These are phyloP conservation scores for Orchesella cincta DNA, from an alignment of 1,140 invertebrate species.

Conservation along the genomic window DNA sequence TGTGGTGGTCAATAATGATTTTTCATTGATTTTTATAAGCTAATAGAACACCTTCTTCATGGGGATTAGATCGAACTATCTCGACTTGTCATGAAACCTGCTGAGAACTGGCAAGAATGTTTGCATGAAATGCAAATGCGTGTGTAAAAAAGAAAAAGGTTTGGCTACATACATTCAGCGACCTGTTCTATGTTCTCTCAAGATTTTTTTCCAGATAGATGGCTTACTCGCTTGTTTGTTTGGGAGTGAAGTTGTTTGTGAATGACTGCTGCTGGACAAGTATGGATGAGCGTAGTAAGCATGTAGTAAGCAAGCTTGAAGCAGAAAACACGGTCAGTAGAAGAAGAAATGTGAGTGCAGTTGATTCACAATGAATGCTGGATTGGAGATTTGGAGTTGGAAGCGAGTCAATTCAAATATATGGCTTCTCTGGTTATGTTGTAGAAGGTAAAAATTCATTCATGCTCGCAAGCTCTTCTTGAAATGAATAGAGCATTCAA, in stretches of 20 bases:
- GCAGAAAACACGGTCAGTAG: too few species aligned
- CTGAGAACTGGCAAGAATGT: background rate
- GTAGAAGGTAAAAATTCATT: background rate
- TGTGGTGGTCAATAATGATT: conserved; percentile 3
- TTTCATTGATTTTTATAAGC: conserved; percentile 13
- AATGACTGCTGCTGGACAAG: too few species aligned
- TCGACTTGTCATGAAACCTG: conserved; percentile 27
- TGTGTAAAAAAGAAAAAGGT: background rate
- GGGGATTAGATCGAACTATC: background rate
- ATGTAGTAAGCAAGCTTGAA: too few species aligned
- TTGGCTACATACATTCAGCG: background rate
- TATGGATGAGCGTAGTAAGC: too few species aligned
- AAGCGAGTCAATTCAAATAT: too few species aligned
- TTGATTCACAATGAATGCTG: background rate
- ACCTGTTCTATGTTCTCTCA: too few species aligned
- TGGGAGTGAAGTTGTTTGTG: too few species aligned
- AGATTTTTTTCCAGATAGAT: too few species aligned
- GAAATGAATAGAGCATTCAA: background rate
- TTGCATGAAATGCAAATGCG: background rate
- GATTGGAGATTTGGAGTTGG: too few species aligned
- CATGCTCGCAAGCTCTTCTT: background rate
- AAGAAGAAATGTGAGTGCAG: background rate
- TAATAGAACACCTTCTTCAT: conserved; percentile 23
- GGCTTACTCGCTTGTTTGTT: too few species aligned
- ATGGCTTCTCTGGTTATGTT: too few species aligned